These are phyloP conservation scores for Malurus splendens DNA, from an alignment of 2,797 vertebrate species.

Conservation along the genomic window DNA sequence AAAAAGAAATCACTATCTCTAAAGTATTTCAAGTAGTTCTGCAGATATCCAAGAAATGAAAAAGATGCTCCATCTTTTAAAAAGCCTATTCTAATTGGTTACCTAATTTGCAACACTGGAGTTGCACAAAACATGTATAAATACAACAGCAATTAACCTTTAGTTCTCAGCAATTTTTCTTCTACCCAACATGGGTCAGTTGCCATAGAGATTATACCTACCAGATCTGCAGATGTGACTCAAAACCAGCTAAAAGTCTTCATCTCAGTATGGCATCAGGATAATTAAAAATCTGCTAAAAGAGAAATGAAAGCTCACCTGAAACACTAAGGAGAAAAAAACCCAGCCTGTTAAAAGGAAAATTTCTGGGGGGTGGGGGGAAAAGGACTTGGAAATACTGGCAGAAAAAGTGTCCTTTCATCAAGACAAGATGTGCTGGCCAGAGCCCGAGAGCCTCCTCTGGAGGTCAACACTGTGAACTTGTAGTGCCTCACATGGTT, in stretches of 20 bases:
- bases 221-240: constrained; percentile 58
- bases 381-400: not conserved
- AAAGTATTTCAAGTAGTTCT: constrained; percentile 27
- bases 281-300: constrained; percentile 67
- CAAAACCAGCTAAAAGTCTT: constrained; percentile 25
- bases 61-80: constrained; percentile 42
- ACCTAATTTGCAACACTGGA: constrained; percentile 45
- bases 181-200: constrained; percentile 51
- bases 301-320: constrained; percentile 40
- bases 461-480: not conserved
- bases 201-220: constrained; percentile 67
- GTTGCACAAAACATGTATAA: constrained; percentile 47
- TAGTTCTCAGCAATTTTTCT: constrained; percentile 50
- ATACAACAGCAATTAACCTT: constrained; percentile 73
- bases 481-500: not conserved
- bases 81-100: constrained; percentile 63
- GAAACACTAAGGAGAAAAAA: constrained; percentile 10
- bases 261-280: constrained; percentile 31
- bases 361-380: not conserved
- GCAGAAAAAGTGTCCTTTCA: not conserved
- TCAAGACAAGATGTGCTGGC: not conserved
- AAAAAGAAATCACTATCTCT: not conserved
- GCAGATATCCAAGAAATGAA: constrained; percentile 42
- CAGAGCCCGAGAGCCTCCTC: not conserved
- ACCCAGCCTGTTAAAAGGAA: not conserved